Conservation (phyloP, 23 tunicate species). For the Oikopleura albicans region DNA sequence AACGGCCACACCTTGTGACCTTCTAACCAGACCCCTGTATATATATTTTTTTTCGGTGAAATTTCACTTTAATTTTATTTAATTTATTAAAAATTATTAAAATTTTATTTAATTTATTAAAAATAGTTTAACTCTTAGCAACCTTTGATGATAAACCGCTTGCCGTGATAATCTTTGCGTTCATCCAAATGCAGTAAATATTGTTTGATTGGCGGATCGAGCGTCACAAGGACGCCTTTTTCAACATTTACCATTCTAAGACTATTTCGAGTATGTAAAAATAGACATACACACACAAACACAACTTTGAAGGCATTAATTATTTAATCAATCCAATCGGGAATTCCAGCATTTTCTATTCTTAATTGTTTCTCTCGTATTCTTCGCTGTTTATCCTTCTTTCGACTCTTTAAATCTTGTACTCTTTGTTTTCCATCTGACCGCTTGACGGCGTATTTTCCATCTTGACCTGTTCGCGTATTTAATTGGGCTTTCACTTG, state of each 20-base stretch:
- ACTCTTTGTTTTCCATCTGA: not conserved
- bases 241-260: constrained; percentile 60
- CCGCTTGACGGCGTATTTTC: not conserved
- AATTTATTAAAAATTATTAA: too few relatives aligned
- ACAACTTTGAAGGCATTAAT: too few relatives aligned
- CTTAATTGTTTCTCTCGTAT: not conserved
- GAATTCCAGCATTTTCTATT: not conserved
- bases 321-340: not conserved
- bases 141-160: constrained; percentile 44
- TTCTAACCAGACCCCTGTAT: not conserved
- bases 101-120: too few relatives aligned
- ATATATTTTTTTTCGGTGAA: not conserved
- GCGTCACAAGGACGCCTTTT: constrained; percentile 52
- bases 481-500: not conserved
- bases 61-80: too few relatives aligned
- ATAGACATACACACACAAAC: not conserved
- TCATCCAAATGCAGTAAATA: constrained; percentile 62
- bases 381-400: not conserved
- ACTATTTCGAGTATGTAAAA: not conserved
- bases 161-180: constrained; percentile 26
- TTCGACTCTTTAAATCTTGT: not conserved
- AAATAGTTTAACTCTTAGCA: not conserved
- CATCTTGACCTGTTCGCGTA: not conserved
- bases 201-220: constrained; percentile 89
- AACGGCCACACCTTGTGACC: too few relatives aligned